Evolutionary conservation across 2,888 invertebrate genomes (phyloP).

Genomic region (Geotrupes spiniger): DNA sequence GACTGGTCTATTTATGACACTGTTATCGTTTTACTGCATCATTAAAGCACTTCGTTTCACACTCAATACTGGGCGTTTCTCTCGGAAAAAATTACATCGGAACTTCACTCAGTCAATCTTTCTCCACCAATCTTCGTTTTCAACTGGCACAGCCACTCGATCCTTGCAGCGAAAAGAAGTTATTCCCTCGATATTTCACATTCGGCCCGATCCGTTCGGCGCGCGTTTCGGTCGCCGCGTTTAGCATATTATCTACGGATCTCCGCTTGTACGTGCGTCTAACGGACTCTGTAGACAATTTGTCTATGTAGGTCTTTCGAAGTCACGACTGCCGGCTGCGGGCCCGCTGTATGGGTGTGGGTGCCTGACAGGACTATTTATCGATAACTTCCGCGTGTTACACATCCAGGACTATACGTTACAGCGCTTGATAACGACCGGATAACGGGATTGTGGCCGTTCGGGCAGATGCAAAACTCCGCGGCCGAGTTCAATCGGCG

Average conservation of each 20-base stretch:
- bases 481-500: neutral
- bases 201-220: too few relatives aligned
- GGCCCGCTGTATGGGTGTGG: conserved; percentile 40
- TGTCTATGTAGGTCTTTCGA: conserved; percentile 42
- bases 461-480: conserved; percentile 4
- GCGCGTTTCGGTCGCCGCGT: conserved; percentile 21
- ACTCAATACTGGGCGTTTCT: too few relatives aligned
- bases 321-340: conserved; percentile 38
- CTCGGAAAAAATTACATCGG: too few relatives aligned
- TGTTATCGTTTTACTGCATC: too few relatives aligned
- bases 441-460: conserved; percentile 9
- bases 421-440: neutral
- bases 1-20: too few relatives aligned
- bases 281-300: conserved; percentile 37
- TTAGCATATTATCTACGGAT: conserved; percentile 39
- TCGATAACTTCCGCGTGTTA: conserved; percentile 44
- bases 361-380: conserved; percentile 44
- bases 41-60: too few relatives aligned
- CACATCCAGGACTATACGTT: conserved; percentile 24
- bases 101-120: too few relatives aligned
- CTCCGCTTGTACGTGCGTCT: conserved; percentile 39
- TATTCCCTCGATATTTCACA: too few relatives aligned
- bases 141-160: too few relatives aligned
- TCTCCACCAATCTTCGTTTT: too few relatives aligned
- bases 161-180: too few relatives aligned